These are phyloP conservation scores for Pimpla rufipes DNA, from an alignment of 2,888 invertebrate genomes.

Conservation along the genomic window DNA sequence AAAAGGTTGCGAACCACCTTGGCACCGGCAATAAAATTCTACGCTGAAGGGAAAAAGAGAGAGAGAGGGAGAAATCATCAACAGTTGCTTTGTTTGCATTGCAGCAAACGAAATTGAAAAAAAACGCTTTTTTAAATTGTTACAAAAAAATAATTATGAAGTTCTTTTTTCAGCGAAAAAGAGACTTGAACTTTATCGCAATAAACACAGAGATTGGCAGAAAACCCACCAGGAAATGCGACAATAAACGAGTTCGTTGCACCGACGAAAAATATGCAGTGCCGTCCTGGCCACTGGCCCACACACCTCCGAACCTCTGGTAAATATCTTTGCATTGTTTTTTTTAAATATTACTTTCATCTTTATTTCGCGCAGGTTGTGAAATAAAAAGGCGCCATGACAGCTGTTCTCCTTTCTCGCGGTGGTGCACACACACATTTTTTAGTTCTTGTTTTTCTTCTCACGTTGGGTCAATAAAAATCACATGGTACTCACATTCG, in stretches of 20 bases:
- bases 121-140: too few species aligned
- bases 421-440: not conserved
- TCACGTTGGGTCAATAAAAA: not conserved
- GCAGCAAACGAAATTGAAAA: not conserved
- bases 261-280: not conserved
- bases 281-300: not conserved
- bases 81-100: not conserved
- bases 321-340: not conserved
- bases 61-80: not conserved
- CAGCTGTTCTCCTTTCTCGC: not conserved
- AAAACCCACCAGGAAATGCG: not conserved
- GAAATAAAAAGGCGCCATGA: constrained; percentile 1
- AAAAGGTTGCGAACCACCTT: constrained; percentile 37
- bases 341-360: not conserved
- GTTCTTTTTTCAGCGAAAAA: too few species aligned
- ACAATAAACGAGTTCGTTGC: not conserved
- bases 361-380: not conserved
- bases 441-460: not conserved
- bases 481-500: constrained; percentile 21
- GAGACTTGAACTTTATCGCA: not conserved
- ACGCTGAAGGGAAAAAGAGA: not conserved
- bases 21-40: constrained; percentile 48
- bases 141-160: too few species aligned
- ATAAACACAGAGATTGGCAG: not conserved
- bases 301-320: not conserved